phyloP scores from a whole-genome alignment of 2,113 vertebrate species.

The Dryoscopus gambensis region DNA sequence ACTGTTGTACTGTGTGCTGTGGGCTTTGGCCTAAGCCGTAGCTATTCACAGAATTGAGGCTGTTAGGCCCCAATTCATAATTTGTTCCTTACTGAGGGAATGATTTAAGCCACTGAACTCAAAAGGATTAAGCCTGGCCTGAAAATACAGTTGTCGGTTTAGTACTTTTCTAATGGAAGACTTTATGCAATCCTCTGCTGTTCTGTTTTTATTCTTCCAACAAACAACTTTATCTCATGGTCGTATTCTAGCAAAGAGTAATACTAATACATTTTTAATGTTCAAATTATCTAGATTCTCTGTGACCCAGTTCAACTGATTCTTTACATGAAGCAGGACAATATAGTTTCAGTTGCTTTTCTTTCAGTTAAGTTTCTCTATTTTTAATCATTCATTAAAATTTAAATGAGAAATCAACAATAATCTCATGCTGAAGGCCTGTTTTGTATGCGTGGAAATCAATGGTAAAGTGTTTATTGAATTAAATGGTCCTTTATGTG shows the following conservation, averaged over 20 bases:
- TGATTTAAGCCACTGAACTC: not conserved
- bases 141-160: not conserved
- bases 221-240: not conserved
- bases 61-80: not conserved
- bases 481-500: not conserved
- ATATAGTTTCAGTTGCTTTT: not conserved
- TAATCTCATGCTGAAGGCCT: not conserved
- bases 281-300: not conserved
- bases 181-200: not conserved
- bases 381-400: not conserved
- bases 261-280: not conserved
- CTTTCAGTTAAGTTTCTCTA: not conserved
- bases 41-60: not conserved
- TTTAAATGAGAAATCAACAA: not conserved
- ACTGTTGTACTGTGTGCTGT: not conserved
- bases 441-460: not conserved
- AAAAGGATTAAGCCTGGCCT: not conserved
- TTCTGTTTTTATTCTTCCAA: not conserved
- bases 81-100: not conserved
- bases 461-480: not conserved
- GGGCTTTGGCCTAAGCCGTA: not conserved
- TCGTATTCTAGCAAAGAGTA: not conserved
- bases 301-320: not conserved
- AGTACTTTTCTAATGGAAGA: not conserved
- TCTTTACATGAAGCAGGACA: not conserved